phyloP scores from a whole-genome alignment of 1,140 invertebrate genomes.

The Calephelis virginiensis region DNA sequence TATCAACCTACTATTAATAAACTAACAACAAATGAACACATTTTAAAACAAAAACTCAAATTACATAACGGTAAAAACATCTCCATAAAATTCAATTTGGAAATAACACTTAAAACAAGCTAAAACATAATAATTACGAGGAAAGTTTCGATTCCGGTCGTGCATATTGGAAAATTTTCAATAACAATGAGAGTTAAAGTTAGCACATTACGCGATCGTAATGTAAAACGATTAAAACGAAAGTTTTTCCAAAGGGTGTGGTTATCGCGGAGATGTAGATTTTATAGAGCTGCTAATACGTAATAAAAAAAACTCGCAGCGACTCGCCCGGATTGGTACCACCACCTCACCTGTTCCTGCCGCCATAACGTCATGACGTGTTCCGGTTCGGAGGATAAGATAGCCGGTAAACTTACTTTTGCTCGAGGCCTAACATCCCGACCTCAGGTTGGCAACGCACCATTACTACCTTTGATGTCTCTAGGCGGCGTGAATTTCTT shows the following conservation, averaged over 20 bases:
- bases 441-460: too few species aligned
- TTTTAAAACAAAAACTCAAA: constrained; percentile 1
- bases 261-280: constrained; percentile 28
- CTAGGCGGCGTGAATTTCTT: too few species aligned
- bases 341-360: too few species aligned
- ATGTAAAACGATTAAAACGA: constrained; percentile 71
- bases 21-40: neutral
- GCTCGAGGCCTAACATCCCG: too few species aligned
- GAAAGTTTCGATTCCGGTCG: constrained; percentile 28
- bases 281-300: constrained; percentile 49
- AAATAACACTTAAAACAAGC: constrained; percentile 5
- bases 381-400: too few species aligned
- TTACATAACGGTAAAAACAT: constrained; percentile 9
- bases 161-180: constrained; percentile 56
- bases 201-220: constrained; percentile 65
- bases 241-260: constrained; percentile 75
- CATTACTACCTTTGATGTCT: too few species aligned
- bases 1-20: too few species aligned
- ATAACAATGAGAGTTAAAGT: constrained; percentile 60
- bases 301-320: neutral
- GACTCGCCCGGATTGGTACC: too few species aligned
- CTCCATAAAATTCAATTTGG: constrained; percentile 10
- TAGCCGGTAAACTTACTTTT: too few species aligned
- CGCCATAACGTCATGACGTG: too few species aligned
- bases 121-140: constrained; percentile 17